Evolutionary conservation across 2,888 invertebrate genomes (phyloP), one percentile per base, ranked within the genome.

Genomic region (Cistogaster globosa): DNA sequence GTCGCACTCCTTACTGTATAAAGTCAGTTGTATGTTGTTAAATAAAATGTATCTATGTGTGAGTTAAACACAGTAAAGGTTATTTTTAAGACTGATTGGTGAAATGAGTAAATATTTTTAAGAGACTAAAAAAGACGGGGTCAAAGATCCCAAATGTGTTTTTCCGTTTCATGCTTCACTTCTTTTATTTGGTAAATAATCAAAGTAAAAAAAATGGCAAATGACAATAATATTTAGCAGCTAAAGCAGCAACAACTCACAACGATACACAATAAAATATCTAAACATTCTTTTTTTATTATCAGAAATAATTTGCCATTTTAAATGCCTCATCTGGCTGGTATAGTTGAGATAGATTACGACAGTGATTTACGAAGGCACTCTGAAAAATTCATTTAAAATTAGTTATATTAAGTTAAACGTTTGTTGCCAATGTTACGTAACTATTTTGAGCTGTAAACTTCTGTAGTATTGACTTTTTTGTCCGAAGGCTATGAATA

Each of bases 61-160:
- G 0, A 53, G 36, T 62, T 45, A 8, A 48, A 16, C 42, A 45
- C 14, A 32, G 5, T 22, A 38, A 36, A 32, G 74, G 57, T 55
- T 55, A 11, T 68, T 48, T 81, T 51, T n/a, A 51, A 72, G 72
- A 69, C 57, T 68, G 72, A 84, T 80, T 72, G 62, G 45, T 68
- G 65, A 78, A 81, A 82, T 85, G 81, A 45, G 38, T 63, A 74
- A 65, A 75, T 75, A 60, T 75, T 55, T 62, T 55, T 75, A 45
- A 42, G 36, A 62, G 57, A 62, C 76, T 84, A 68, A 36, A 62
- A n/a, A 68, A 36, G 57, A 74, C 38, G 55, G 62, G 84, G 80
- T 84, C 81, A 84, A 84, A 84, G 69, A 74, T 78, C 71, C 63
- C 74, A 82, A 62, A 79, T 53, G 71, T 82, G 77, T 81, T 82